Percentiles rank a stretch among this genome's conserved stretches.
phyloP scores from a whole-genome alignment of 2,113 vertebrate species.

The Poeciliopsis retropinna region DNA sequence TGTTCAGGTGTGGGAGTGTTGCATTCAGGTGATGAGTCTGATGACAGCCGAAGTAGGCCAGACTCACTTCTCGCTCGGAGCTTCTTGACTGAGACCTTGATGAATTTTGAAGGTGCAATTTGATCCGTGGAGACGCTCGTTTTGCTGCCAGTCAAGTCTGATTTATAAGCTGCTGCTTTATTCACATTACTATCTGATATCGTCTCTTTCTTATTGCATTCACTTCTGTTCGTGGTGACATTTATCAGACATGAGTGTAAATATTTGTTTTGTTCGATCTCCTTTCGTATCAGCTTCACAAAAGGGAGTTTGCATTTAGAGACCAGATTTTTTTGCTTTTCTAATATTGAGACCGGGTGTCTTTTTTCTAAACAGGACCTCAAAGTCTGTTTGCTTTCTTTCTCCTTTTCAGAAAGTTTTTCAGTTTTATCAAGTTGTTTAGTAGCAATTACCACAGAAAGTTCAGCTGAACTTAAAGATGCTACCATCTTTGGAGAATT shows the following conservation, averaged over 20 bases:
- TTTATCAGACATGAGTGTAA: slow-evolving; percentile 20
- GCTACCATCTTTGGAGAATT: slow-evolving; percentile 22
- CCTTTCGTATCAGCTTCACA: slow-evolving; percentile 67
- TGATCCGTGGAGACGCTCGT: slow-evolving; percentile 2
- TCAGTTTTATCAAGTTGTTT: slow-evolving; percentile 19
- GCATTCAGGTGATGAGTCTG: slow-evolving; percentile 24
- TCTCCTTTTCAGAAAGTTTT: slow-evolving; percentile 25
- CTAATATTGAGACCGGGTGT: slow-evolving; percentile 22
- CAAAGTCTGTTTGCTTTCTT: neutral
- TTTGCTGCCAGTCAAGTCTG: slow-evolving; percentile 7
- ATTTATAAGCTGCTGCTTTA: slow-evolving; percentile 14
- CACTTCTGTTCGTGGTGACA: slow-evolving; percentile 16
- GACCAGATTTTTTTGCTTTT: slow-evolving; percentile 41
- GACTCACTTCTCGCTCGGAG: slow-evolving; percentile 29
- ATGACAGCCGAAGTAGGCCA: slow-evolving; percentile 28
- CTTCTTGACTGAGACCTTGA: slow-evolving; percentile 47
- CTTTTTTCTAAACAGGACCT: slow-evolving; percentile 7
- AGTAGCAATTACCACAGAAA: neutral
- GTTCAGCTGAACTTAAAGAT: slow-evolving; percentile 13
- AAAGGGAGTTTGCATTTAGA: slow-evolving; percentile 59
- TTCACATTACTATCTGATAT: neutral
- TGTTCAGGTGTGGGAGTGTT: neutral
- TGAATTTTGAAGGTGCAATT: slow-evolving; percentile 3
- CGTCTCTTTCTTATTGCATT: slow-evolving; percentile 29
- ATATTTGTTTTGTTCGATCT: slow-evolving; percentile 42